Conservation (phyloP, 2,888 invertebrate genomes). For the Pyrgus malvae region DNA sequence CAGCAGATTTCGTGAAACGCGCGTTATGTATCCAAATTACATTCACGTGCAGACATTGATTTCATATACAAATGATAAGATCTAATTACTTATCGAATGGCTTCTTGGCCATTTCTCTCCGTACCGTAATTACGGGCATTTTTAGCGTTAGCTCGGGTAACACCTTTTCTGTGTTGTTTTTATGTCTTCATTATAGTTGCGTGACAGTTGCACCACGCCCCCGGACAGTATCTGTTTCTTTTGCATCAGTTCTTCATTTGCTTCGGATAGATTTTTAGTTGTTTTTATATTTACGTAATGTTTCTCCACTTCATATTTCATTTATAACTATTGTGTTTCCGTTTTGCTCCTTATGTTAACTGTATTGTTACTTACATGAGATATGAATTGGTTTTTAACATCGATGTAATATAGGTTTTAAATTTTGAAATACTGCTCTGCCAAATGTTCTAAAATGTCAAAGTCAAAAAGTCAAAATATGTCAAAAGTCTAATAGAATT, state of each 20-base stretch:
- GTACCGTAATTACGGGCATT: conserved; percentile 19
- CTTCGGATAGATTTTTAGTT: too few relatives aligned
- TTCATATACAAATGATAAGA: conserved; percentile 18
- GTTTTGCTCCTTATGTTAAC: too few relatives aligned
- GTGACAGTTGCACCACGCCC: conserved; percentile 25
- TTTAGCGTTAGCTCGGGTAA: conserved; percentile 19
- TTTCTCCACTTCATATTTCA: too few relatives aligned
- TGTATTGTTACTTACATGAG: too few relatives aligned
- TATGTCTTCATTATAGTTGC: conserved; percentile 31
- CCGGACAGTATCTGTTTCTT: conserved; percentile 13
- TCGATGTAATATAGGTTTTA: too few relatives aligned
- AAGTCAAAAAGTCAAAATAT: too few relatives aligned
- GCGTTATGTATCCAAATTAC: not conserved
- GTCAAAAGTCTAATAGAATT: too few relatives aligned
- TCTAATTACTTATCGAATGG: conserved; percentile 9
- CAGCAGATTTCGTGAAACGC: not conserved
- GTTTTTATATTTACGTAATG: too few relatives aligned
- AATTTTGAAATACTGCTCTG: too few relatives aligned
- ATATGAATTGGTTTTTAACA: too few relatives aligned
- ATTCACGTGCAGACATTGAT: conserved; percentile 6
- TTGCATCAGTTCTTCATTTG: conserved; percentile 4
- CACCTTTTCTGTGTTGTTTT: conserved; percentile 33
- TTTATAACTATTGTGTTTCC: too few relatives aligned
- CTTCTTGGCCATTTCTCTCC: conserved; percentile 20
- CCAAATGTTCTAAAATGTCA: too few relatives aligned